These are phyloP conservation scores for Himalopsyche anomala DNA, from an alignment of 2,888 invertebrate genomes.

Conservation along the genomic window DNA sequence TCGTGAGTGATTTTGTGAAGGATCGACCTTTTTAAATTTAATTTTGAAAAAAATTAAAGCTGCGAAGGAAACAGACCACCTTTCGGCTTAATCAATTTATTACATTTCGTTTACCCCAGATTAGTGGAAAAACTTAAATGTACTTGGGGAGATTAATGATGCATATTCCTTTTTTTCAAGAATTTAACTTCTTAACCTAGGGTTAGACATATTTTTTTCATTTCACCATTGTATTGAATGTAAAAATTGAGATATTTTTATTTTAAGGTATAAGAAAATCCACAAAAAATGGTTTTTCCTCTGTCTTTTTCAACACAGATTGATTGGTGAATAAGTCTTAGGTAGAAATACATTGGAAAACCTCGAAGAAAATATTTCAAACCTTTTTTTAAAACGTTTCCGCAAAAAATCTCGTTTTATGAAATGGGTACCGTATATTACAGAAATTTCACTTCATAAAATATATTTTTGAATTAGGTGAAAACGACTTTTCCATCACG, in stretches of 20 bases:
- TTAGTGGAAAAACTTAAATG: not conserved
- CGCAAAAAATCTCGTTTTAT: not conserved
- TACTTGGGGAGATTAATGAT: conserved; percentile 4
- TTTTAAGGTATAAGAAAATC: no score
- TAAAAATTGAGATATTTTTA: no score
- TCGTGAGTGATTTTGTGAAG: not conserved
- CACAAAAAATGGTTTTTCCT: no score
- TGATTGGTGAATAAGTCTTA: not conserved
- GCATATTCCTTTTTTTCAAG: not conserved
- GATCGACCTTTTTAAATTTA: conserved; percentile 17
- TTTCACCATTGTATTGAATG: no score
- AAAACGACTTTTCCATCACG: no score
- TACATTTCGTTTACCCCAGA: not conserved
- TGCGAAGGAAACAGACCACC: not conserved
- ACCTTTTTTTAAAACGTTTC: not conserved
- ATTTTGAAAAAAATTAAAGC: not conserved
- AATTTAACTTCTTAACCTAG: no score
- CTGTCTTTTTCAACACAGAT: not conserved
- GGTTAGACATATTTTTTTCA: no score
- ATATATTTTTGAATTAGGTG: no score
- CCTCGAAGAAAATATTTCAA: not conserved
- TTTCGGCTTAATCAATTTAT: not conserved
- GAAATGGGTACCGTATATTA: no score
- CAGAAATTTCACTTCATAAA: no score
- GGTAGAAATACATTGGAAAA: not conserved